Conservation (phyloP, 2,888 invertebrate genomes). For the Trissolcus brochymenae region DNA sequence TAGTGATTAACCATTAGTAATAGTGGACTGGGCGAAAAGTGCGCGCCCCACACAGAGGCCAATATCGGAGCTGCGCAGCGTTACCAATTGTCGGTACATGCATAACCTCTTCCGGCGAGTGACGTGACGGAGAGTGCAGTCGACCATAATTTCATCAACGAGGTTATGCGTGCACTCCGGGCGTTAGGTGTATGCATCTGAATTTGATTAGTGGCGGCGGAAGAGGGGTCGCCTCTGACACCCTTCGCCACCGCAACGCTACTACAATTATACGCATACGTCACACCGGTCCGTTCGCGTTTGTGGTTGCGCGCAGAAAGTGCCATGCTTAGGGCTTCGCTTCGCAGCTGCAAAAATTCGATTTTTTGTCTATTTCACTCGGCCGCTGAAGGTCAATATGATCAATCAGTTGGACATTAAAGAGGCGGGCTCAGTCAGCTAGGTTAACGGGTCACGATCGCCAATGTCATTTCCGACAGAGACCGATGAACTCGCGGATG, state of each 20-base stretch:
- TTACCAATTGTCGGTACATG: slow-evolving; percentile 50
- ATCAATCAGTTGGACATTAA: slow-evolving; percentile 21
- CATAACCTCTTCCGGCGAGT: slow-evolving; percentile 44
- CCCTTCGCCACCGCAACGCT: slow-evolving; percentile 75
- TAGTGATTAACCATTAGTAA: slow-evolving; percentile 44
- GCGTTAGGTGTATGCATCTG: slow-evolving; percentile 73
- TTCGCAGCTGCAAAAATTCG: not conserved
- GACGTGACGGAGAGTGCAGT: slow-evolving; percentile 70
- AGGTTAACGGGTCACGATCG: slow-evolving; percentile 56
- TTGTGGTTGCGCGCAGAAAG: not conserved
- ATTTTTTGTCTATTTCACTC: not conserved
- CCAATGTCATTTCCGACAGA: slow-evolving; percentile 50
- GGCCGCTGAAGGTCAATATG: slow-evolving; percentile 3
- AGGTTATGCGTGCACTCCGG: slow-evolving; percentile 65
- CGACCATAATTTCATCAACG: slow-evolving; percentile 76
- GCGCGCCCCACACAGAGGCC: slow-evolving; percentile 18
- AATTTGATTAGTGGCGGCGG: slow-evolving; percentile 75
- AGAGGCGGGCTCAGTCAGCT: slow-evolving; percentile 21
- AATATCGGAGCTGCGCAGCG: slow-evolving; percentile 35
- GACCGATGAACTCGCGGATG: slow-evolving; percentile 61
- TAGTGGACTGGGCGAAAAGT: slow-evolving; percentile 37
- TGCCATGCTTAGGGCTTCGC: not conserved
- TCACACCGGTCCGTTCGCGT: slow-evolving; percentile 57
- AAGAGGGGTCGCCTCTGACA: slow-evolving; percentile 69
- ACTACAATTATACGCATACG: slow-evolving; percentile 74